Conservation (phyloP, 92 coral and sea anemone species). For the Plumapathes pennacea region DNA sequence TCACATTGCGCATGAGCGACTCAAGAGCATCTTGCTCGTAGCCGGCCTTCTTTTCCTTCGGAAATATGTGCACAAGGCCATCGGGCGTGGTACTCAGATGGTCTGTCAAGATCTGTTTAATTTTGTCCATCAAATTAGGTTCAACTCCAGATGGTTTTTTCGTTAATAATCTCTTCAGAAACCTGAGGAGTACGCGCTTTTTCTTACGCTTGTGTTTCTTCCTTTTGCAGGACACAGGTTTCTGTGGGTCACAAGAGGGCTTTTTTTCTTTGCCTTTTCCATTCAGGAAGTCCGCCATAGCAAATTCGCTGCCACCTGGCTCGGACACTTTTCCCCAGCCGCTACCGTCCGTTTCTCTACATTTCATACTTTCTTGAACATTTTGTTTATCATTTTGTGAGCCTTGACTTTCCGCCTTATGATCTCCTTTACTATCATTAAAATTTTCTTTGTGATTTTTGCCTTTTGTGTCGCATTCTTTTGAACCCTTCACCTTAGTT, state of each 20-base stretch:
- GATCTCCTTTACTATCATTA: not conserved
- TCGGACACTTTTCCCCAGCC: slow-evolving; percentile 28
- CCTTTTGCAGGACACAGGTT: not conserved
- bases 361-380: not conserved
- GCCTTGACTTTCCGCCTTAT: not conserved
- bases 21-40: not conserved
- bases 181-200: slow-evolving; percentile 10
- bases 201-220: slow-evolving; percentile 2
- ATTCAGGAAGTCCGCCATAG: slow-evolving; percentile 17
- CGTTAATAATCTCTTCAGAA: slow-evolving; percentile 22
- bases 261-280: slow-evolving; percentile 7
- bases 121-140: slow-evolving; percentile 8
- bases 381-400: not conserved
- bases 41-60: slow-evolving; percentile 34
- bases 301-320: slow-evolving; percentile 22
- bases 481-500: not conserved
- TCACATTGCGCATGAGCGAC: not conserved
- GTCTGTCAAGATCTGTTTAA: slow-evolving; percentile 50
- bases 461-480: slow-evolving; percentile 5
- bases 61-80: slow-evolving; percentile 67
- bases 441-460: not conserved
- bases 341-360: not conserved
- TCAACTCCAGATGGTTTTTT: slow-evolving; percentile 19
- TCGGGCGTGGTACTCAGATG: slow-evolving; percentile 64
- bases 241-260: slow-evolving; percentile 17